phyloP scores from a whole-genome alignment of 2,113 vertebrate species.

The Erythrolamprus reginae region DNA sequence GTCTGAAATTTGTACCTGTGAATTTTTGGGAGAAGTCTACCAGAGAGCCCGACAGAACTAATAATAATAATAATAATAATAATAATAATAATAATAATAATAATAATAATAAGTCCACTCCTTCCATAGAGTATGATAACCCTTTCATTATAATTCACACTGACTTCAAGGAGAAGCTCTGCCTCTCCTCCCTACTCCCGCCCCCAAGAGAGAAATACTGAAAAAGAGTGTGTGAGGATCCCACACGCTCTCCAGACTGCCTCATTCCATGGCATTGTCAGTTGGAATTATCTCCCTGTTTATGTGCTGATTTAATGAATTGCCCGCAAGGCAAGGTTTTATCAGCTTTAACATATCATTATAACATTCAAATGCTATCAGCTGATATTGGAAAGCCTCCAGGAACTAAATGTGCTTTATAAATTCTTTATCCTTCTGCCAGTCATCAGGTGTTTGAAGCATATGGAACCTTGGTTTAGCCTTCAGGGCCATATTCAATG shows the following conservation, averaged over 20 bases:
- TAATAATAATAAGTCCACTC: no score
- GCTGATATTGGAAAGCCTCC: background rate
- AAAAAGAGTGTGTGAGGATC: background rate
- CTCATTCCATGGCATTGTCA: background rate
- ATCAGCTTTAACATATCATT: background rate
- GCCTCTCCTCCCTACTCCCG: background rate
- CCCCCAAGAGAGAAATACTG: no score
- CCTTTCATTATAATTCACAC: background rate
- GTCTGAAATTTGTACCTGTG: no score
- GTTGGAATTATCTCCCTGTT: background rate
- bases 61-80: no score
- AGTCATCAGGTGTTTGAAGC: background rate
- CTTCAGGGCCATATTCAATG: background rate
- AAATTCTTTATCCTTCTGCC: background rate
- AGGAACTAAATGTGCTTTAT: background rate
- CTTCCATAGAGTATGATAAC: background rate
- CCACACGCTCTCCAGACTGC: background rate
- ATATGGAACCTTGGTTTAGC: background rate
- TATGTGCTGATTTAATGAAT: background rate
- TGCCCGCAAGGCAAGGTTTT: background rate
- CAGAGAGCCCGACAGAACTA: no score
- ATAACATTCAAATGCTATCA: background rate
- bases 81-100: no score
- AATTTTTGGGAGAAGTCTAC: no score
- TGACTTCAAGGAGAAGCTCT: background rate